These are phyloP conservation scores for Dermolepida albohirtum DNA, from an alignment of 2,888 invertebrate genomes.

Conservation along the genomic window DNA sequence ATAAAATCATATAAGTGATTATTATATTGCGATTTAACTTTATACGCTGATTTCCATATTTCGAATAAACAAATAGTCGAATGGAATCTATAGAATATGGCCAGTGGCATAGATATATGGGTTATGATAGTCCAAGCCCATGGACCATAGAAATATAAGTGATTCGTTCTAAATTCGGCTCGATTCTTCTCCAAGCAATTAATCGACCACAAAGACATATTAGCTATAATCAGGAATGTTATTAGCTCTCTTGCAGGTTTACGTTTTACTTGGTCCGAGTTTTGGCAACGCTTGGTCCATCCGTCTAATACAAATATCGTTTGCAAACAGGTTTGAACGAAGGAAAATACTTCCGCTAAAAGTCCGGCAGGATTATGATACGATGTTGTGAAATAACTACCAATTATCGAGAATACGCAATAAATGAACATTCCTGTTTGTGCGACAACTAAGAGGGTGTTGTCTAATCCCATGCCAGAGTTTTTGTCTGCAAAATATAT, in stretches of 20 bases:
- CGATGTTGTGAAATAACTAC: conserved; percentile 73
- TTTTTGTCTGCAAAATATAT: conserved; percentile 40
- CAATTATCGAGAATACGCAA: conserved; percentile 88
- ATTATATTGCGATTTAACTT: conserved; percentile 68
- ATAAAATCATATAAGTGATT: conserved; percentile 13
- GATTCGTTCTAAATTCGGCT: conserved; percentile 85
- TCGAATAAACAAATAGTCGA: conserved; percentile 93
- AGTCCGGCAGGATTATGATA: conserved; percentile 68
- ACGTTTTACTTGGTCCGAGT: conserved; percentile 75
- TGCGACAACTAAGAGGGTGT: conserved; percentile 85
- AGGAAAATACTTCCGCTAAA: conserved; percentile 78
- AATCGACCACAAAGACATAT: conserved; percentile 88
- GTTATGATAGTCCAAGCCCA: conserved; percentile 95
- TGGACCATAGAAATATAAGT: conserved; percentile 83
- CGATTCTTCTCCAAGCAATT: conserved; percentile 87
- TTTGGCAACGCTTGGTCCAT: conserved; percentile 80
- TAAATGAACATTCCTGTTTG: conserved; percentile 91
- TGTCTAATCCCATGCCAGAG: conserved; percentile 73
- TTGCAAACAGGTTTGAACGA: conserved; percentile 84
- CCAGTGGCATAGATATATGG: conserved; percentile 88
- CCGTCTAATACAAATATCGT: conserved; percentile 82
- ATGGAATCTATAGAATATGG: conserved; percentile 91
- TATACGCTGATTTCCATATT: conserved; percentile 92
- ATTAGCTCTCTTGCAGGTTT: conserved; percentile 89
- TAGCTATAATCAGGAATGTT: conserved; percentile 83